Base-by-base conservation (phyloP, 1,140 invertebrate species). In the Lasioglossum baleicum region DNA sequence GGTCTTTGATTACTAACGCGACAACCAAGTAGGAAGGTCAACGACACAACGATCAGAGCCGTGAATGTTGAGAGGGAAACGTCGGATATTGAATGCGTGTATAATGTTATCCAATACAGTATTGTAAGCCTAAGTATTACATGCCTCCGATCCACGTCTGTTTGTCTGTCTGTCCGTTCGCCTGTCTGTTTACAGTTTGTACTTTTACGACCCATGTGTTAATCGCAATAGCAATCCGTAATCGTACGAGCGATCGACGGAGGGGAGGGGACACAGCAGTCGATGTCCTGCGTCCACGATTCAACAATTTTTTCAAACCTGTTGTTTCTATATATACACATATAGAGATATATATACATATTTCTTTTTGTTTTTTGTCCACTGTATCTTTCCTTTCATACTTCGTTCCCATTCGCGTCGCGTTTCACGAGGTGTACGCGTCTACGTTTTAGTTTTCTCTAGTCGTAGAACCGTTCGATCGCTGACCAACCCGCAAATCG, bases 81-180 rank as follows among this genome's bases (percentile, higher is more conserved):
- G 65, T 58, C 74, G 69, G 61, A 85, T 76, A 83, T 75, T 63
- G 75, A 78, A 83, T 81, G 84, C 83, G 84, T 78, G 81, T 87
- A 84, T 87, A 89, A 87, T 77, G 85, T 91, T 90, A 88, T 91
- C 89, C 88, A 88, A 75, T 91, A 89, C 89, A 91, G 89, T 90
- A 91, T 91, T 91, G 90, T 90, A 89, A 90, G 86, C 83, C 85
- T 90, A 89, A 89, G 86, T 89, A 89, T 90, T 86, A 87, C 81
- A 87, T 73, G 69, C 78, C 81, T 87, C 79, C 78, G 71, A 81
- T 82, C 73, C 76, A 80, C 79, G 77, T 87, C 86, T 79, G 80
- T 87, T 82, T 86, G 67, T 83, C 80, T 80, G 79, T 77, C 82
- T 84, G 83, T 82, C 75, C 82, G 76, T 83, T 85, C 80, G 83